phyloP scores from a whole-genome alignment of 2,113 vertebrate genomes.

The Cryptotis parvus region DNA sequence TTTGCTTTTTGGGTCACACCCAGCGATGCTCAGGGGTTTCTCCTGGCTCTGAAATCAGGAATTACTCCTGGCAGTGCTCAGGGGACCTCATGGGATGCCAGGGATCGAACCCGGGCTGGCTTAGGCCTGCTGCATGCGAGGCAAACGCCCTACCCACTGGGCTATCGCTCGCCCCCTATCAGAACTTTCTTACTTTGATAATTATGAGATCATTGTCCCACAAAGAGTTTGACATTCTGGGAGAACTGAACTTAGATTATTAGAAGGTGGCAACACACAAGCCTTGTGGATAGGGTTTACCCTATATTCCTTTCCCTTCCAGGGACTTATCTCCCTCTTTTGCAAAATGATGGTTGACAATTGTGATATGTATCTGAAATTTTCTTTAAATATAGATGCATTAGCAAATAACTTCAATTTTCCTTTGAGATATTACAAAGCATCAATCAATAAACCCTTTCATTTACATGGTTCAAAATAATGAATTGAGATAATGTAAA shows the following conservation, averaged over 20 bases:
- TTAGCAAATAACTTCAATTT: neutral
- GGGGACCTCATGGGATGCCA: too few species aligned
- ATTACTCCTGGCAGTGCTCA: too few species aligned
- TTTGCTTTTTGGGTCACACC: too few species aligned
- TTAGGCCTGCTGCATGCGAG: too few species aligned
- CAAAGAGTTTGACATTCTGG: neutral
- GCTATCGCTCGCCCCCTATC: too few species aligned
- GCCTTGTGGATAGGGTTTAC: neutral
- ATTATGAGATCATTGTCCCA: neutral
- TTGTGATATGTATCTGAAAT: neutral
- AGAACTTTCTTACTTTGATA: neutral
- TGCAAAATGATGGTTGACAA: neutral
- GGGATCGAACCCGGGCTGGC: too few species aligned
- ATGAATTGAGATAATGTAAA: neutral
- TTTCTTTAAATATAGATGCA: neutral
- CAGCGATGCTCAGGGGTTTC: too few species aligned
- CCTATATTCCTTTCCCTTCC: neutral
- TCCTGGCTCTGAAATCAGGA: too few species aligned
- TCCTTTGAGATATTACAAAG: neutral
- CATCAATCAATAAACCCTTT: neutral
- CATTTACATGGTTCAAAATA: neutral
- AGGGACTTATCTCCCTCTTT: neutral
- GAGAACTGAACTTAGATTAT: neutral
- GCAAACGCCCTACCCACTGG: too few species aligned
- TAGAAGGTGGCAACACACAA: neutral